Evolutionary conservation across 2,888 invertebrate genomes (phyloP), one percentile per base, ranked within the genome.

Genomic region (Zhuqinia jingwanae): DNA sequence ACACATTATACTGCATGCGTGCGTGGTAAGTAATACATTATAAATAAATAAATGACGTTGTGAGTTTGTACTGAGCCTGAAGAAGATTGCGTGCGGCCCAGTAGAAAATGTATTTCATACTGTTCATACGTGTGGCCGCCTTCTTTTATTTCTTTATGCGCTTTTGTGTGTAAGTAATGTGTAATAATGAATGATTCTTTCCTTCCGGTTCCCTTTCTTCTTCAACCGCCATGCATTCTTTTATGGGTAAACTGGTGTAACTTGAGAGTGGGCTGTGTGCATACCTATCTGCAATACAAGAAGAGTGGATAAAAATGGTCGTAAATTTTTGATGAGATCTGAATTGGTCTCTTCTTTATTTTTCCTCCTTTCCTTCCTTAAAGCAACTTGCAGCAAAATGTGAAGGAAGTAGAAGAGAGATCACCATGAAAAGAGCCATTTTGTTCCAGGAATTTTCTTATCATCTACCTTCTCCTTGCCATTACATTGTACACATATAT

Each of bases 251-350:
- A 63, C 2, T 15, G 20, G 20, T 17, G 56, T n/a, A n/a, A n/a
- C n/a, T n/a, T 65, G 65, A 10, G 65, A 42, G 65, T 42, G 20
- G 42, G 20, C 11, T 13, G 22, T 45, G 11, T 42, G 20, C 2
- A 42, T 68, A 17, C 22, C n/a, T 30, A 22, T 25, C 22, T 58
- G 58, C 17, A 25, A 10, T n/a, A 47, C 15, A 11, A 58, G 13
- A 0, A 68, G 73, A 5, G n/a, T 73, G 50, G 47, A 25, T 47
- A 50, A 25, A 65, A 65, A 42, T 20, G 11, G 65, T 22, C 15
- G 65, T 47, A 73, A 73, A 73, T 73, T 73, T 73, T 73, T 73
- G 47, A 73, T 73, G 73, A 73, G 73, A 73, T 73, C 73, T 50
- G 73, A 73, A 73, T 73, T 73, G 65, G 65, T 42, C 42, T 17